Evolutionary conservation across 2,888 invertebrate genomes (phyloP), one percentile per base, ranked within the genome.

Genomic region (Caradrina kadenii): DNA sequence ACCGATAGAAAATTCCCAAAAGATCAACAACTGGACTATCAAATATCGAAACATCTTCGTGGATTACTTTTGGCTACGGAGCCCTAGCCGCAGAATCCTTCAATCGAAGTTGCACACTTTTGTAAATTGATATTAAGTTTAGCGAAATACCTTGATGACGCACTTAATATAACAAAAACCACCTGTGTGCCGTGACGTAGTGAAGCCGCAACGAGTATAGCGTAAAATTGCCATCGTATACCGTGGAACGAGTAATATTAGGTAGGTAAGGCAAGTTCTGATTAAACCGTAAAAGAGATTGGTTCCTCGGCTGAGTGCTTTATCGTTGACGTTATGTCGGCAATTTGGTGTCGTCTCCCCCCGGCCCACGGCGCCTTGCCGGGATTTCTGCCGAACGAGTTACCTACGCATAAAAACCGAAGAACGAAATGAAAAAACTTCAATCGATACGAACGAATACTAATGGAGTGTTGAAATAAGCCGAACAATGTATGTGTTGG

Each of bases 251-350:
- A 84, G 84, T 82, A 80, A 87, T 87, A 87, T 92, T 91, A 92
- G 89, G 88, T 89, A 88, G 88, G 90, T 86, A 85, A 83, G 89
- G 85, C 88, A 88, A 91, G 92, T 91, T 91, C 93, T 94, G 94
- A 94, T 95, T 94, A 93, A 94, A 92, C 93, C 93, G 93, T 93
- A 93, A 94, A 95, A 93, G 93, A 93, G 94, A 94, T 95, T 94
- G 94, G 93, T 94, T 94, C 91, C 88, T 89, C 90, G 91, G 90
- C 88, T 88, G 91, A 93, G 91, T 92, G 91, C 90, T 94, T 94
- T 93, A 94, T 94, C 92, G 93, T 89, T 90, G 92, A 90, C 92
- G 91, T 94, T 91, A 94, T 90, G 92, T 88, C 88, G 91, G 91
- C 91, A 92, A 93, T 93, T 92, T 90, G 89, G 89, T 89, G 90